Conservation (phyloP, 2,888 invertebrate species). For the Xestia sexstrigata region DNA sequence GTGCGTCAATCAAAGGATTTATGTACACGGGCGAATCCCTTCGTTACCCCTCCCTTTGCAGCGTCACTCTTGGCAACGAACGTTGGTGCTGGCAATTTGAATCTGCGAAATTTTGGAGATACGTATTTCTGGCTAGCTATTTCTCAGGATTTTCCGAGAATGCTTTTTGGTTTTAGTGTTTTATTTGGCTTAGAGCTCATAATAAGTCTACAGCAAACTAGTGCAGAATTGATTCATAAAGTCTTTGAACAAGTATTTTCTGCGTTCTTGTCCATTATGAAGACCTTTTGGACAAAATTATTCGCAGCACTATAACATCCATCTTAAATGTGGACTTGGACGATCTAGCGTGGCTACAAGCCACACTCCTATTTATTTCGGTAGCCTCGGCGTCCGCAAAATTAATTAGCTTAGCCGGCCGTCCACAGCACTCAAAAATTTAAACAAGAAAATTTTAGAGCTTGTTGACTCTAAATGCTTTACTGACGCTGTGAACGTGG, state of each 20-base stretch:
- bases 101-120: not conserved
- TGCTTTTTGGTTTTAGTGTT: not conserved
- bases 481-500: not conserved
- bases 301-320: not conserved
- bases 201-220: not conserved
- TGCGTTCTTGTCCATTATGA: not conserved
- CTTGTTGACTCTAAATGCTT: not conserved
- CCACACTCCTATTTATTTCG: not conserved
- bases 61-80: constrained; percentile 21
- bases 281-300: not conserved
- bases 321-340: not conserved
- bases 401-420: not conserved
- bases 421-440: not conserved
- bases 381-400: not conserved
- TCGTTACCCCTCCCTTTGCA: constrained; percentile 28
- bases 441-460: not conserved
- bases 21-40: constrained; percentile 47
- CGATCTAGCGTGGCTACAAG: not conserved
- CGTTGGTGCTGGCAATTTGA: not conserved
- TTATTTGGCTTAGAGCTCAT: not conserved
- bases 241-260: not conserved
- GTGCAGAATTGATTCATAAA: not conserved
- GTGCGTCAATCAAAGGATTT: constrained; percentile 67
- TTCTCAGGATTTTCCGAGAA: not conserved
- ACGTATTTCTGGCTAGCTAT: not conserved